phyloP scores from a whole-genome alignment of 2,888 invertebrate genomes.

The Drosophila ezoana region DNA sequence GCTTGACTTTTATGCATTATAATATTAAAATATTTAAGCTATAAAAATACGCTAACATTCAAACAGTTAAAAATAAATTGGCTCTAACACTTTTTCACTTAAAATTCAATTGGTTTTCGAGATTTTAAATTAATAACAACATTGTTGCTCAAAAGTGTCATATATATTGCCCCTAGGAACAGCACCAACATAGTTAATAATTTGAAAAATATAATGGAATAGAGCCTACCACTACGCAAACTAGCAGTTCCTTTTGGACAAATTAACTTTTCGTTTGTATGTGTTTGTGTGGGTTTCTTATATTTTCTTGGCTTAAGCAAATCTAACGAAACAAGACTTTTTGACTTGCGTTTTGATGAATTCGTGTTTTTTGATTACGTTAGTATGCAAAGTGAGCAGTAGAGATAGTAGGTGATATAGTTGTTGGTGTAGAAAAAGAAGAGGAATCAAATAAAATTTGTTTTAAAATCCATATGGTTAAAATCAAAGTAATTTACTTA shows the following conservation, averaged over 20 bases:
- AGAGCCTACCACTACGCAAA: background rate
- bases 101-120: constrained; percentile 34
- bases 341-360: constrained; percentile 2
- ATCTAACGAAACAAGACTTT: constrained; percentile 5
- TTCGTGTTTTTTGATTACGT: background rate
- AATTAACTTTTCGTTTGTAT: background rate
- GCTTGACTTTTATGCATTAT: background rate
- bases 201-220: background rate
- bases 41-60: background rate
- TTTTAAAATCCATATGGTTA: constrained; percentile 33
- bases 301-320: background rate
- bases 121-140: constrained; percentile 22
- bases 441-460: constrained; percentile 33
- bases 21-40: background rate
- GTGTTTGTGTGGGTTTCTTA: constrained; percentile 7
- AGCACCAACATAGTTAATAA: constrained; percentile 6
- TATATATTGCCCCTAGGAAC: background rate
- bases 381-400: background rate
- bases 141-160: constrained; percentile 20
- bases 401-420: constrained; percentile 9
- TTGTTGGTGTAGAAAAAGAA: constrained; percentile 39
- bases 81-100: background rate
- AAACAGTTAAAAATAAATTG: background rate
- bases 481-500: constrained; percentile 11
- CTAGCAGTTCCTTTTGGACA: background rate